These are phyloP conservation scores for Shinisaurus crocodilurus DNA, from an alignment of 2,113 vertebrate genomes.

Conservation along the genomic window DNA sequence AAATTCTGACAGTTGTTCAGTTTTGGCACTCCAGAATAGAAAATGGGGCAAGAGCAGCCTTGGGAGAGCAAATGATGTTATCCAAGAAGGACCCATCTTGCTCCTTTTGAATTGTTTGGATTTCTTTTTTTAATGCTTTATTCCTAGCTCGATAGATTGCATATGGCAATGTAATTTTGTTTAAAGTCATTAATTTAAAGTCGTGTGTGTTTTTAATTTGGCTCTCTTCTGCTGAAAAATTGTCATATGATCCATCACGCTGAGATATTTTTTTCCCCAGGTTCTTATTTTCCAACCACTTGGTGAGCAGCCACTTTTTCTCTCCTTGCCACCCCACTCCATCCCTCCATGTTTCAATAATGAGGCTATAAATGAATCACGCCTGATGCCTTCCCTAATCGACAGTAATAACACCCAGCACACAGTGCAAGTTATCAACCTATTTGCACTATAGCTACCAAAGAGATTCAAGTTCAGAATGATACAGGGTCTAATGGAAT, in stretches of 20 bases:
- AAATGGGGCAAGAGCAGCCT: slow-evolving; percentile 17
- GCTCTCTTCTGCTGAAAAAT: slow-evolving; percentile 69
- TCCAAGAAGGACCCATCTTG: slow-evolving; percentile 36
- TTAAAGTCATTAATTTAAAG: slow-evolving; percentile 71
- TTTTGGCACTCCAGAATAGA: slow-evolving; percentile 59
- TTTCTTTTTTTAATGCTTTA: slow-evolving; percentile 51
- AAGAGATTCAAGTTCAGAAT: slow-evolving; percentile 38
- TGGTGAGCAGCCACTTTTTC: slow-evolving; percentile 40
- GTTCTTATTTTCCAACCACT: slow-evolving; percentile 36
- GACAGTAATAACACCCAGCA: background rate
- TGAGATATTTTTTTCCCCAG: slow-evolving; percentile 46
- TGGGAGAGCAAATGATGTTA: slow-evolving; percentile 24
- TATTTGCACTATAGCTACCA: slow-evolving; percentile 2
- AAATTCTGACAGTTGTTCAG: slow-evolving; percentile 72
- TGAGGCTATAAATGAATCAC: slow-evolving; percentile 41
- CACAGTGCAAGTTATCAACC: slow-evolving; percentile 32
- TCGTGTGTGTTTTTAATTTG: slow-evolving; percentile 61
- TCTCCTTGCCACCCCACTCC: background rate
- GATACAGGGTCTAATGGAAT: slow-evolving; percentile 45
- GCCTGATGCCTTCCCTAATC: background rate
- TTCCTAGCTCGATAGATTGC: slow-evolving; percentile 61
- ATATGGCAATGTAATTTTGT: slow-evolving; percentile 72
- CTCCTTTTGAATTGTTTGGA: slow-evolving; percentile 33
- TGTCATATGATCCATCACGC: slow-evolving; percentile 65
- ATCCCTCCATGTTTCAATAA: slow-evolving; percentile 16